phyloP scores from a whole-genome alignment of 2,888 invertebrate species.

The Clitarchus hookeri region DNA sequence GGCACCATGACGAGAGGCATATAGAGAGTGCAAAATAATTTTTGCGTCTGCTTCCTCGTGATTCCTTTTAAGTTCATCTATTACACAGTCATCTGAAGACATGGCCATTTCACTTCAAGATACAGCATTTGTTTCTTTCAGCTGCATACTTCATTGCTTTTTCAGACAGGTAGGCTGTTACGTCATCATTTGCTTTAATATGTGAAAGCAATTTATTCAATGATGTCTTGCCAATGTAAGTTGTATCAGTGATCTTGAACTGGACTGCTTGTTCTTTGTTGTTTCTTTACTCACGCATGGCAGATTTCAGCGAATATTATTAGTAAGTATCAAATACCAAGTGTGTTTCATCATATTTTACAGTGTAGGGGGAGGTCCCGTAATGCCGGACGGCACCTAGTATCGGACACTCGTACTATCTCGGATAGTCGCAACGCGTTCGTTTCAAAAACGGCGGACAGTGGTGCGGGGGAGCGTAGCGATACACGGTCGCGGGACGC shows the following conservation, averaged over 20 bases:
- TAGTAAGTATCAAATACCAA: background rate
- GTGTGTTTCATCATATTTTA: background rate
- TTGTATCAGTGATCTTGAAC: slow-evolving; percentile 1
- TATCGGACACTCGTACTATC: too few relatives aligned
- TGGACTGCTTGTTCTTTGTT: background rate
- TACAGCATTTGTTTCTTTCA: background rate
- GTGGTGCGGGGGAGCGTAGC: too few relatives aligned
- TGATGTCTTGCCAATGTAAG: background rate
- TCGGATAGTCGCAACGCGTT: too few relatives aligned
- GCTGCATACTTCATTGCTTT: background rate
- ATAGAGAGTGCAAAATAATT: slow-evolving; percentile 20
- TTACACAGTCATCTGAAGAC: background rate
- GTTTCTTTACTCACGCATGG: background rate
- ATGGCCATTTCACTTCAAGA: background rate
- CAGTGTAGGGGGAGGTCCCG: too few relatives aligned
- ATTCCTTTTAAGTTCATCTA: background rate
- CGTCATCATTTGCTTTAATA: background rate
- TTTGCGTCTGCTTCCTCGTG: slow-evolving; percentile 12
- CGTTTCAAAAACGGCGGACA: too few relatives aligned
- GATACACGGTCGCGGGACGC: too few relatives aligned
- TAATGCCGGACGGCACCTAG: too few relatives aligned
- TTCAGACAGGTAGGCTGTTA: background rate
- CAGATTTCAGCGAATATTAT: background rate
- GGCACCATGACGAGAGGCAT: background rate
- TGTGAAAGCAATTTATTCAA: background rate